Conservation (phyloP, 2,888 invertebrate genomes). For the Punctoribates punctum region DNA sequence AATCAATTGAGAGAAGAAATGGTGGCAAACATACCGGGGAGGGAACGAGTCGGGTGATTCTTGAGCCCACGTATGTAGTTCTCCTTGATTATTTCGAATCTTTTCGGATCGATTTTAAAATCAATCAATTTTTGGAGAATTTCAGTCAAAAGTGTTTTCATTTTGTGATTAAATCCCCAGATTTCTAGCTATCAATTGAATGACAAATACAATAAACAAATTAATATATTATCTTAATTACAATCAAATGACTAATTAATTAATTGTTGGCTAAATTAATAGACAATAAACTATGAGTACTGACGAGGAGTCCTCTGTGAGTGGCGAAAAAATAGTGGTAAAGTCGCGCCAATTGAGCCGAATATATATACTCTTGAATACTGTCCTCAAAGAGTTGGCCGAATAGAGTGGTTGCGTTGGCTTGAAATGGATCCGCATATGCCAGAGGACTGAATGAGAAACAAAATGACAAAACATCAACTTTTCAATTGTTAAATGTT, state of each 20-base stretch:
- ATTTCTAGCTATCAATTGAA: slow-evolving; percentile 65
- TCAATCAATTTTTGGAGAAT: slow-evolving; percentile 76
- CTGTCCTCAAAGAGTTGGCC: slow-evolving; percentile 76
- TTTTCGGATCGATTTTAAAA: slow-evolving; percentile 74
- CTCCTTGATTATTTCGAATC: slow-evolving; percentile 82
- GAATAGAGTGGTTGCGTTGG: slow-evolving; percentile 78
- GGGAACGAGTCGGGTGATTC: slow-evolving; percentile 90
- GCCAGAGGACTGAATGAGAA: slow-evolving; percentile 78
- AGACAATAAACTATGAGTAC: slow-evolving; percentile 51
- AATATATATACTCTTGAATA: slow-evolving; percentile 86
- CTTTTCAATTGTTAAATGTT: no score
- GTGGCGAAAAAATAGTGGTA: slow-evolving; percentile 71
- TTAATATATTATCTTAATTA: no score
- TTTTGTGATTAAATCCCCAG: slow-evolving; percentile 85
- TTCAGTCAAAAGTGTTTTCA: slow-evolving; percentile 67
- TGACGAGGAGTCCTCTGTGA: slow-evolving; percentile 79
- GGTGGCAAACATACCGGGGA: not conserved
- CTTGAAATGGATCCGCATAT: slow-evolving; percentile 76
- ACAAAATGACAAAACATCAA: no score
- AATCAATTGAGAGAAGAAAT: not conserved
- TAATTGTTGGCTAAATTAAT: no score
- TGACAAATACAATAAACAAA: not conserved
- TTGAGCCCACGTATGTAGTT: slow-evolving; percentile 73
- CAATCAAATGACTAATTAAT: no score
- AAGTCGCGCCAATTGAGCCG: slow-evolving; percentile 84